A percentile compares a stretch with the other conserved stretches of the same genome.
Conservation (phyloP, 2,797 vertebrate species). For the Myotis myotis region DNA sequence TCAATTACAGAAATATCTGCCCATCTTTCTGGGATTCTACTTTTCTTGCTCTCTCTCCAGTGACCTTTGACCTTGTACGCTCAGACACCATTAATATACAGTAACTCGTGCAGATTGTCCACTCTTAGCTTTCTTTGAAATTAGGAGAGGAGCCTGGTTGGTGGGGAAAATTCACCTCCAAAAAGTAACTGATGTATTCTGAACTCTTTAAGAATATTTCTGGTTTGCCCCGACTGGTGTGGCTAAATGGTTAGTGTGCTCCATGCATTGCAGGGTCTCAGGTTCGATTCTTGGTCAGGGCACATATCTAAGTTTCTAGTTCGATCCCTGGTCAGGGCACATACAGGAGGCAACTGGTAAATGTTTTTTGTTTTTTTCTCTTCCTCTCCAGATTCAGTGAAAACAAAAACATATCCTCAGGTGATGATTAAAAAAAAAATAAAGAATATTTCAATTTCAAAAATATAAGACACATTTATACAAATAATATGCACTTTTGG, state of each 20-base stretch:
- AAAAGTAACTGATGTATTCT: neutral
- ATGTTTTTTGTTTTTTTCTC: neutral
- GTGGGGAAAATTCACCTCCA: neutral
- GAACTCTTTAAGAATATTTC: constrained; percentile 12
- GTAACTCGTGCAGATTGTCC: neutral
- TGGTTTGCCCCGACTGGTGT: neutral
- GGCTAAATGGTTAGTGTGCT: neutral
- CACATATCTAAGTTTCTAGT: neutral
- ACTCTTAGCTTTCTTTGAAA: neutral
- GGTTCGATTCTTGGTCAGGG: neutral
- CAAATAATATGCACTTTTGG: neutral
- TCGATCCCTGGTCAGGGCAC: neutral
- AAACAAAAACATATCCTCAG: neutral
- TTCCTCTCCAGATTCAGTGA: neutral
- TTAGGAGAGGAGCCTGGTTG: neutral
- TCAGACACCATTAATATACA: neutral
- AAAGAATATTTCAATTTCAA: constrained; percentile 29
- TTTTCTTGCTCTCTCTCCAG: neutral
- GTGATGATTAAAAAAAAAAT: neutral
- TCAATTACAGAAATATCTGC: neutral
- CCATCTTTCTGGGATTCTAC: neutral
- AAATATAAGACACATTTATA: neutral
- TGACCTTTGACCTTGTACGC: neutral
- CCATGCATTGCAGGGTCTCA: neutral
- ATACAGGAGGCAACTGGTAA: neutral